Conservation (phyloP, 2,888 invertebrate genomes). For the Neuroscelio doddi region DNA sequence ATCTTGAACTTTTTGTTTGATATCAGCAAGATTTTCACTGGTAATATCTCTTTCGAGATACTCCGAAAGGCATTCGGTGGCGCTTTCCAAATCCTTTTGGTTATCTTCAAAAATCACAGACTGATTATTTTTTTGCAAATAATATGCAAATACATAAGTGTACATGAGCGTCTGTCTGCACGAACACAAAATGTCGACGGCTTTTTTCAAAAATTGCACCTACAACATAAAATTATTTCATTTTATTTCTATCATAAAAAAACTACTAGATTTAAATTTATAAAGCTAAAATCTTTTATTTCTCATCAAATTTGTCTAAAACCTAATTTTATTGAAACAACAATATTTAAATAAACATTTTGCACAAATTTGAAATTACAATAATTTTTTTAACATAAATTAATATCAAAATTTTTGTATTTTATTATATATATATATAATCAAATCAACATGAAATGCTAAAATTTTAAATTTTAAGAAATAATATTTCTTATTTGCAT, state of each 20-base stretch:
- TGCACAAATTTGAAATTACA: too few species aligned
- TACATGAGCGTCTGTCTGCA: conserved; percentile 99
- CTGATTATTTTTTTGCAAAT: conserved; percentile 98
- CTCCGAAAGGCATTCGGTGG: conserved; percentile 97
- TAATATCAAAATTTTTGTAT: too few species aligned
- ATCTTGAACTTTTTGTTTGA: conserved; percentile 99
- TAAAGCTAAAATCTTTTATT: conserved; percentile 1
- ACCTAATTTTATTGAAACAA: too few species aligned
- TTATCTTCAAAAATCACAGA: conserved; percentile 99
- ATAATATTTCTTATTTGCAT: too few species aligned
- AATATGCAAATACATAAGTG: conserved; percentile 99
- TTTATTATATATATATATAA: too few species aligned
- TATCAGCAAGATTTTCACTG: conserved; percentile 95
- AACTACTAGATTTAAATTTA: neutral
- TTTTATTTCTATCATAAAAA: conserved; percentile 2
- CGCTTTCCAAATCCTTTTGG: conserved; percentile 97
- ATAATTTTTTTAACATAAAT: too few species aligned
- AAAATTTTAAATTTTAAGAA: too few species aligned
- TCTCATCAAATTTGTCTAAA: too few species aligned
- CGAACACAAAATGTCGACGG: conserved; percentile 96
- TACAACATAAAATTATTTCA: conserved; percentile 60
- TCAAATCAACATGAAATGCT: too few species aligned
- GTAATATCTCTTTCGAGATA: conserved; percentile 98
- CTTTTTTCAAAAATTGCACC: conserved; percentile 98
- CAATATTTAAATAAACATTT: too few species aligned